Evolutionary conservation across 2,797 vertebrate genomes (phyloP).

Genomic region (Enteromius unitaeniatus): DNA sequence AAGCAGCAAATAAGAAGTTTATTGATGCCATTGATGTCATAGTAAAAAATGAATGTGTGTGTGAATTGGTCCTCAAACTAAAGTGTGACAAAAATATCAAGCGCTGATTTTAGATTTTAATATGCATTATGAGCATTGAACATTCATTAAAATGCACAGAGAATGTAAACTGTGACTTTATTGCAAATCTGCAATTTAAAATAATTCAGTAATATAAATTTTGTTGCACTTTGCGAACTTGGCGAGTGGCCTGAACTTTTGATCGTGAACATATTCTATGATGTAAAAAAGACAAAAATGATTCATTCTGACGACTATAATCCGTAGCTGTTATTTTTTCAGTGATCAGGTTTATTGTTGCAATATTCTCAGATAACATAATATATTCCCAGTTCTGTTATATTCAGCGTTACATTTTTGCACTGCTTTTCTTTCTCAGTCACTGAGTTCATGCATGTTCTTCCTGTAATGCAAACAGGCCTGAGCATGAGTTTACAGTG

Average conservation of each 20-base stretch:
- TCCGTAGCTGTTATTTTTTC: not conserved
- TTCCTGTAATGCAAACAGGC: slow-evolving; percentile 2
- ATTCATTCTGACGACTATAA: not conserved
- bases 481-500: not conserved
- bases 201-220: not conserved
- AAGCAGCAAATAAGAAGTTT: not conserved
- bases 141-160: not conserved
- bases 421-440: slow-evolving; percentile 1
- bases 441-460: slow-evolving; percentile 11
- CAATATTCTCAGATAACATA: not conserved
- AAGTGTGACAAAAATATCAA: not conserved
- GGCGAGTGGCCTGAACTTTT: not conserved
- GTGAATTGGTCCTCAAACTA: not conserved
- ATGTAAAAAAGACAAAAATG: not conserved
- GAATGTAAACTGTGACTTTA: not conserved
- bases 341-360: not conserved
- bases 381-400: not conserved
- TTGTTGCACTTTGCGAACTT: not conserved
- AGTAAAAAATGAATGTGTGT: not conserved
- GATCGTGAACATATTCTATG: not conserved
- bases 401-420: not conserved
- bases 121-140: not conserved
- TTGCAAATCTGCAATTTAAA: not conserved
- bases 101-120: not conserved
- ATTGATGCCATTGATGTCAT: not conserved